These are phyloP conservation scores for Mirounga angustirostris DNA, from an alignment of 2,113 vertebrate species.

Conservation along the genomic window DNA sequence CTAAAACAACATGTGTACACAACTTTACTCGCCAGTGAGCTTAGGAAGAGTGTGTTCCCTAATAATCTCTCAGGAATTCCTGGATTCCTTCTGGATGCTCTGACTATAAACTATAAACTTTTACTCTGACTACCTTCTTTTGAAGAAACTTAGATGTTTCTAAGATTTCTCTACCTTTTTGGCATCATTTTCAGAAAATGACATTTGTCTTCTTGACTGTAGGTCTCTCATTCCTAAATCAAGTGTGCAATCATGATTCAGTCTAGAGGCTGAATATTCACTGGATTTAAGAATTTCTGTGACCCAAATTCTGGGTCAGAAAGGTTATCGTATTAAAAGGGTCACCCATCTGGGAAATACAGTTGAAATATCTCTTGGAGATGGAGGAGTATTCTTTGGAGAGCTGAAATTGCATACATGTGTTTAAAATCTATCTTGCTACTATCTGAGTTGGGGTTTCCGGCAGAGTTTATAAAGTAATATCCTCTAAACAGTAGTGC, in stretches of 20 bases:
- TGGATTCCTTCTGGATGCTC: neutral
- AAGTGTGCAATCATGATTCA: neutral
- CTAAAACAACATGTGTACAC: neutral
- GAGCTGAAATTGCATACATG: neutral
- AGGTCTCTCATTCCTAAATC: neutral
- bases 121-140: neutral
- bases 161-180: neutral
- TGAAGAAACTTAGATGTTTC: neutral
- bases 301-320: neutral
- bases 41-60: neutral
- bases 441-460: neutral
- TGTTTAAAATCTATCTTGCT: neutral
- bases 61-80: neutral
- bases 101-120: neutral
- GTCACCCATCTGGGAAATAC: neutral
- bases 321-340: slow-evolving; percentile 31
- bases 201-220: neutral
- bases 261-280: neutral
- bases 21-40: neutral
- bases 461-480: neutral
- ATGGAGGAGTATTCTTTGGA: neutral
- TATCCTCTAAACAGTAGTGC: neutral
- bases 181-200: slow-evolving; percentile 34
- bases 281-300: slow-evolving; percentile 14
- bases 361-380: neutral